Base-by-base conservation (phyloP, 1,140 invertebrate genomes). In the Calycopis cecrops region DNA sequence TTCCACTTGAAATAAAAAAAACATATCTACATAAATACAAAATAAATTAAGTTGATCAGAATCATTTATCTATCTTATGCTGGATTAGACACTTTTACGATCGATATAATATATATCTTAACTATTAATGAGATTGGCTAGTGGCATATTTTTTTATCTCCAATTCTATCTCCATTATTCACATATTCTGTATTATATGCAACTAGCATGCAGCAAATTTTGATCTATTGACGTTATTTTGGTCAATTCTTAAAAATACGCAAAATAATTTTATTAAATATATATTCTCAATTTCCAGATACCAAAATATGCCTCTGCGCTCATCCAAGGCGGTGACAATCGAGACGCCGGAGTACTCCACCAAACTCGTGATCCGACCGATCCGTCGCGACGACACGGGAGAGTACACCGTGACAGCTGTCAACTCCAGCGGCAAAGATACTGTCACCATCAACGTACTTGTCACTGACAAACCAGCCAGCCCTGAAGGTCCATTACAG, bases 381-480 rank as follows among this genome's bases (percentile, higher is more conserved):
- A 93, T 94, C 0, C 88, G 91, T 44, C 89, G 97, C 0, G 92
- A 90, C 60, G 95, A 98, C 76, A 94, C 93, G 50, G 97, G 96
- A 12, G 93, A 96, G 79, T 98, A 98, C 76, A 93, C 92, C n/a
- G 92, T 97, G 28, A 93, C 92, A 0, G 96, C 96, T 0, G 91
- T 91, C 33, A 97, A 97, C 80, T 93, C 91, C 35, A 96, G 94
- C 21, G 96, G 96, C 67, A 95, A 93, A 70, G 97, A 99, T 71
- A 91, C 91, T 17, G 97, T 97, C 10, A 94, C 94, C 6, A 93
- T 99, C 52, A 95, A 94, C 60, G 96, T 99, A 9, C 92, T 93
- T 33, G 96, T 98, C 47, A 96, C 94, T n/a, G 96, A 97, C 76
- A 98, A 97, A 68, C 97, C 97, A 0, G 88, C 89, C 4, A 88